Conservation (phyloP, 2,113 vertebrate genomes). For the Trogon surrucura region DNA sequence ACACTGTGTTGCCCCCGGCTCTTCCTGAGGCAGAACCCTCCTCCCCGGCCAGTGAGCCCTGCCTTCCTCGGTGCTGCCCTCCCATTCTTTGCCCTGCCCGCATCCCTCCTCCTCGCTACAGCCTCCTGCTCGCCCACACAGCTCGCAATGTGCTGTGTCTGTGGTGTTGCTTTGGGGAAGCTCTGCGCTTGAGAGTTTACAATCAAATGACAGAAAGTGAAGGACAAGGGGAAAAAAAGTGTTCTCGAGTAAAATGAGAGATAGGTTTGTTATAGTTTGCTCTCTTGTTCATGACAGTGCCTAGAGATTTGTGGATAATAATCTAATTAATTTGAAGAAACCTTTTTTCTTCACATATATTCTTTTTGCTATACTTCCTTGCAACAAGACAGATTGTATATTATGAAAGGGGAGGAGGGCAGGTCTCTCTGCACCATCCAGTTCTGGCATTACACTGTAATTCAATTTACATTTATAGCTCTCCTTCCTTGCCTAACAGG, state of each 20-base stretch:
- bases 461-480: not conserved
- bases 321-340: not conserved
- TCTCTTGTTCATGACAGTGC: not conserved
- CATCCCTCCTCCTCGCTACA: not conserved
- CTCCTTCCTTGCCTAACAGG: not conserved
- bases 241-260: not conserved
- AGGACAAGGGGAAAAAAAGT: not conserved
- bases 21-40: not conserved
- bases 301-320: not conserved
- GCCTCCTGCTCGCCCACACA: not conserved
- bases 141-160: accelerated
- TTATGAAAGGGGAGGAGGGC: not conserved
- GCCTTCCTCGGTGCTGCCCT: accelerated
- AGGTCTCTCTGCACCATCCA: not conserved
- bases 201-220: not conserved
- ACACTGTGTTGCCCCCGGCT: not conserved
- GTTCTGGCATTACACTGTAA: not conserved
- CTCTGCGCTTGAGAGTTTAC: not conserved
- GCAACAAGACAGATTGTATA: not conserved
- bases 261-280: not conserved
- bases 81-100: not conserved
- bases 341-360: not conserved
- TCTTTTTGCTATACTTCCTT: not conserved
- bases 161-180: not conserved
- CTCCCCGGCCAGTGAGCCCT: not conserved